Conservation (phyloP, 2,113 vertebrate species). For the Nyctibius bracteatus region DNA sequence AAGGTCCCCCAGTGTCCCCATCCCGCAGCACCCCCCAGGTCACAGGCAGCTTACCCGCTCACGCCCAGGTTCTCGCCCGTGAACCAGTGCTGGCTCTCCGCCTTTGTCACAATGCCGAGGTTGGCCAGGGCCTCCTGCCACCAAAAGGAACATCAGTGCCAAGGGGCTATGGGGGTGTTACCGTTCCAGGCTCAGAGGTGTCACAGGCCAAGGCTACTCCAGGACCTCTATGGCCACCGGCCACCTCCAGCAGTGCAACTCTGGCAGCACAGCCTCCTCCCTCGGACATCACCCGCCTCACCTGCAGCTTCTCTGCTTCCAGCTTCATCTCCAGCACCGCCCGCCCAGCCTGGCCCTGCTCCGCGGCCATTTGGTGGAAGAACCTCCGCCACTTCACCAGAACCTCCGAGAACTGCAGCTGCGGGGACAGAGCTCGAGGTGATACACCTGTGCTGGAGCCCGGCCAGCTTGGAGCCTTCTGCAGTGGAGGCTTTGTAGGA, state of each 20-base stretch:
- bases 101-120: constrained; percentile 73
- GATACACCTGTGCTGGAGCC: background rate
- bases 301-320: constrained; percentile 84
- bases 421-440: background rate
- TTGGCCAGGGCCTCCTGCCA: constrained; percentile 80
- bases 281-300: background rate
- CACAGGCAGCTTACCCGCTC: constrained; percentile 73
- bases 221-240: fast-evolving
- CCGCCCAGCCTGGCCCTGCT: constrained; percentile 77
- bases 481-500: background rate
- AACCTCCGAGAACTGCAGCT: constrained; percentile 89
- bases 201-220: background rate
- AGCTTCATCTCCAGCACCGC: constrained; percentile 78
- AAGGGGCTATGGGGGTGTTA: background rate
- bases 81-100: constrained; percentile 83
- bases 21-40: background rate
- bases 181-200: background rate
- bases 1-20: background rate
- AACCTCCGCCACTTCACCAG: constrained; percentile 87
- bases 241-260: background rate
- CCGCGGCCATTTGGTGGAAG: constrained; percentile 82
- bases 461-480: background rate
- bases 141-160: background rate
- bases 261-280: background rate
- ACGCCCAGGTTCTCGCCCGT: constrained; percentile 63